Base-by-base conservation (phyloP, 92 coral and sea anemone genomes). In the Phymanthus crucifer region DNA sequence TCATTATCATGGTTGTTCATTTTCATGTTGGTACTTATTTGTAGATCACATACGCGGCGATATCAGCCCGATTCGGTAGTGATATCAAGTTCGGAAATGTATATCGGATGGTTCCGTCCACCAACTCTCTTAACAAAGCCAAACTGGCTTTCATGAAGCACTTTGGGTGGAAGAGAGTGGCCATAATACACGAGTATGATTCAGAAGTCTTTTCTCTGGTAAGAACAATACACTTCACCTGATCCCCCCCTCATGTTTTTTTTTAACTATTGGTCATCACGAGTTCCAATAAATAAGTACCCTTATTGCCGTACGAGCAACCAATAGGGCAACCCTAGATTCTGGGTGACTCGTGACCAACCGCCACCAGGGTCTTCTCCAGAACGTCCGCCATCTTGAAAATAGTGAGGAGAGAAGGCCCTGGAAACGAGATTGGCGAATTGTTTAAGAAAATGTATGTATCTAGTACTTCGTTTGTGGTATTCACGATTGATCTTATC, bases 121-220 rank as follows among this genome's bases (percentile, higher is more conserved):
- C 98, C 9, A 65, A 81, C 1, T 93, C 98, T 0, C 88, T 85
- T 80, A 93, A 94, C 86, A 91, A 79, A 56, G 99, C 98, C 32
- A 91, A 94, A 66, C 84, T 88, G 23, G 89, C 98, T 35, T 73
- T 96, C 19, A 83, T 96, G 21, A 84, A 93, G 70, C 45, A 89
- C 71, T 96, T 86, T 71, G 89, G 90, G 0, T 96, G 99, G 99
- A 91, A 91, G 70, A 91, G 98, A 91, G 95, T 96, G 26, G 99
- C 99, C 32, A 89, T 96, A 21, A 73, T 96, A 3, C 94, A 93
- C 45, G 84, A 84, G 80, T 91, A 90, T 66, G 93, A 92, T 40
- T 87, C 93, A 14, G 91, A 96, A 46, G 80, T 90, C 71, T 93
- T 91, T 74, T 90, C 99, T 2, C 90, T 92, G 90, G 99, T 93